Conservation (phyloP, 2,888 invertebrate species). For the Muschampia staudingeri region DNA sequence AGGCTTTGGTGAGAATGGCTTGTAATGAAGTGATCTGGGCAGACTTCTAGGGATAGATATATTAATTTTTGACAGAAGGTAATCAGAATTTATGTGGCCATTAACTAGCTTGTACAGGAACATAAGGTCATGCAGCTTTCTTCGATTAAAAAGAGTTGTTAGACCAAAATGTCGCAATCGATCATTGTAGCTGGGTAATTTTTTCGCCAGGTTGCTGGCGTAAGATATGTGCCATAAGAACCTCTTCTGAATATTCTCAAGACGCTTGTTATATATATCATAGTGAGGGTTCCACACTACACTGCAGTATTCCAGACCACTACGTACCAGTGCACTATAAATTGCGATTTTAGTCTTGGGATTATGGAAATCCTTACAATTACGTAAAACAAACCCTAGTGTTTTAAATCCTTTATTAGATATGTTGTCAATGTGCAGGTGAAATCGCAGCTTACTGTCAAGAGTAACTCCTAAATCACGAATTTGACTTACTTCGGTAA, state of each 20-base stretch:
- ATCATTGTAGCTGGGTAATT: neutral
- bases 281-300: constrained; percentile 1
- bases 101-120: neutral
- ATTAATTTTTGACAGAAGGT: neutral
- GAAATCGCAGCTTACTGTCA: neutral
- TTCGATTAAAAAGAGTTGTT: too few species aligned
- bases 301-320: neutral
- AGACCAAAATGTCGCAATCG: neutral
- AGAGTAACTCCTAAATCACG: neutral
- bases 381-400: neutral
- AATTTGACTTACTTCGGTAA: neutral
- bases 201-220: neutral
- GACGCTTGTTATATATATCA: neutral
- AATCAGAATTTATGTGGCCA: neutral
- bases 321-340: neutral
- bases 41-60: neutral
- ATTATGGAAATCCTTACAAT: neutral
- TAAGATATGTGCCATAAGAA: neutral
- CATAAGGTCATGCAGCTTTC: too few species aligned
- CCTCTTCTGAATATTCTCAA: neutral
- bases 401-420: neutral
- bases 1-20: neutral
- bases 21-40: neutral
- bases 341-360: constrained; percentile 1
- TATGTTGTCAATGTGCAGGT: neutral